A percentile compares a stretch with the other conserved stretches of the same genome.
Evolutionary conservation across 2,113 vertebrate species (phyloP).

Genomic region (Nyctereutes procyonoides): DNA sequence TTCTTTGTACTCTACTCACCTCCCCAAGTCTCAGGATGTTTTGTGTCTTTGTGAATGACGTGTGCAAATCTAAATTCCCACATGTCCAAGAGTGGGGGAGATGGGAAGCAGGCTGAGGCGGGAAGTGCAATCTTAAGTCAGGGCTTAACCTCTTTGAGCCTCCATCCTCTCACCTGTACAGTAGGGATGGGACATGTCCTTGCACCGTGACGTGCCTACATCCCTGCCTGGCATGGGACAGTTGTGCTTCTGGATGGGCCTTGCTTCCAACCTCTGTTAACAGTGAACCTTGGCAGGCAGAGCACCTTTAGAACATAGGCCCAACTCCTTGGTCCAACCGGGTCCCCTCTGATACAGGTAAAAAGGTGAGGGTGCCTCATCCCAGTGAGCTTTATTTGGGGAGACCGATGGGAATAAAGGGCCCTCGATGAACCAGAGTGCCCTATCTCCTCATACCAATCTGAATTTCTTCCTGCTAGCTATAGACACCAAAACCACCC

Average conservation of each 20-base stretch:
- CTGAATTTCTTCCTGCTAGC: neutral
- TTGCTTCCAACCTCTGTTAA: neutral
- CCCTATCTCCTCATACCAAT: neutral
- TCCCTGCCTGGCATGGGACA: neutral
- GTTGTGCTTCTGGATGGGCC: neutral
- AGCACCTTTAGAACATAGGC: neutral
- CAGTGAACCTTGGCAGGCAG: neutral
- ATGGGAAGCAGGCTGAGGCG: fast-evolving
- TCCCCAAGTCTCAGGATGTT: neutral
- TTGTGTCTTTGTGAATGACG: neutral
- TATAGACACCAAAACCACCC: too few species aligned
- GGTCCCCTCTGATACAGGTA: neutral
- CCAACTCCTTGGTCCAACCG: neutral
- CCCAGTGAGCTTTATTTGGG: neutral
- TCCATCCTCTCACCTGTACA: neutral
- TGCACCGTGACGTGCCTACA: too few species aligned
- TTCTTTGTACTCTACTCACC: neutral
- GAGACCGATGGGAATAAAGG: neutral
- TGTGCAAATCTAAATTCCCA: neutral
- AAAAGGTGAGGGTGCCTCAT: neutral
- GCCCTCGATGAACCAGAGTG: neutral
- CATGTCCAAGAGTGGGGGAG: neutral
- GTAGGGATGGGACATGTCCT: neutral
- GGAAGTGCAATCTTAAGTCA: neutral
- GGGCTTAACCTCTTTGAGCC: neutral